Conservation (phyloP, 64 coral and sea anemone genomes). For the Montipora capricornis region DNA sequence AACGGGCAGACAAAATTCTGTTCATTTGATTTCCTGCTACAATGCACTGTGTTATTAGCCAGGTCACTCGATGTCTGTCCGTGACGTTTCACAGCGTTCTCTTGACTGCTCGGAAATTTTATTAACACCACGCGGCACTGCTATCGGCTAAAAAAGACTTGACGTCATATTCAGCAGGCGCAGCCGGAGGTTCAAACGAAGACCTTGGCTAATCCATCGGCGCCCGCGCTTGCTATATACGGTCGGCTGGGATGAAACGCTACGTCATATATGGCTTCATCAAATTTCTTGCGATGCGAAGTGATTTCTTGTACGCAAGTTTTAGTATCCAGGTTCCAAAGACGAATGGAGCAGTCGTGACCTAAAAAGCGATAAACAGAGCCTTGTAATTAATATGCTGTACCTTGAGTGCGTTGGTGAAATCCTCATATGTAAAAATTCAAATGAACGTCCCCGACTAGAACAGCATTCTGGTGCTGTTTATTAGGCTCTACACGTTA, state of each 20-base stretch:
- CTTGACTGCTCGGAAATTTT: background rate
- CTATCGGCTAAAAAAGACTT: background rate
- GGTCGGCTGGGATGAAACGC: constrained; percentile 94
- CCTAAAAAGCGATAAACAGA: constrained; percentile 54
- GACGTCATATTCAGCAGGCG: background rate
- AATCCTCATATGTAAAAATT: background rate
- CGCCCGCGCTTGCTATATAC: constrained; percentile 97
- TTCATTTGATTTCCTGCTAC: background rate
- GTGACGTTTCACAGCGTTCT: background rate
- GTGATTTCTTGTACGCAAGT: constrained; percentile 99
- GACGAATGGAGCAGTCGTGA: constrained; percentile 98
- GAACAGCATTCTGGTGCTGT: too few species aligned
- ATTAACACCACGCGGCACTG: background rate
- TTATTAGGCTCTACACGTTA: too few species aligned
- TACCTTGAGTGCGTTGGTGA: background rate
- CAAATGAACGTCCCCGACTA: too few species aligned
- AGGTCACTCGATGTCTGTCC: background rate
- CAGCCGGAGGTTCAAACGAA: constrained; percentile 70
- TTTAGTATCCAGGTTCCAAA: constrained; percentile 98
- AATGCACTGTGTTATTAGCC: background rate
- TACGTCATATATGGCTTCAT: constrained; percentile 98
- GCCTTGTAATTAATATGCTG: too few species aligned
- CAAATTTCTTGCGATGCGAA: constrained; percentile 99
- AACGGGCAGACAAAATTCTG: background rate
- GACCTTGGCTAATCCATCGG: constrained; percentile 96